Evolutionary conservation across 2,888 invertebrate species (phyloP), one percentile per base, ranked within the genome.

Genomic region (Eurois occulta): DNA sequence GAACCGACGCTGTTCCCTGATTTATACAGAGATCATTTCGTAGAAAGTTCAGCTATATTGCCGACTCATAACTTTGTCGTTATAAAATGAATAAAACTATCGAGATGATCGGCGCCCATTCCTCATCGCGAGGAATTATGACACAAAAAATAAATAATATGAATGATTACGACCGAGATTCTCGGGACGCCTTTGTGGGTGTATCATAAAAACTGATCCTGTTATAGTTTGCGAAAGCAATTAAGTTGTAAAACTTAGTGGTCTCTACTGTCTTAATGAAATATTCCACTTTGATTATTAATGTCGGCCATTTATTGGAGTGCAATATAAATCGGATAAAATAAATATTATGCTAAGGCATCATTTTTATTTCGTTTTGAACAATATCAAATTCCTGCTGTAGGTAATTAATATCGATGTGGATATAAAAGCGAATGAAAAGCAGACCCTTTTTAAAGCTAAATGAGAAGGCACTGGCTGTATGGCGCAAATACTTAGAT

Each of bases 191-290:
- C 91, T 91, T 92, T 91, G 92, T 91, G 92, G 91, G 89, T 88
- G 89, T 85, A 92, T 91, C 91, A 93, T 96, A 96, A 96, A 95
- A 96, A 95, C 91, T 92, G 93, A 94, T 92, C 92, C 94, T 93
- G 95, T 94, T 95, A 95, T 95, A 95, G 94, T 95, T 96, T 95
- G 95, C 96, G 91, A 95, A 93, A 92, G 93, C 94, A 94, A 96
- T 96, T 96, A 96, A 94, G 95, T 93, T 94, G 94, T 96, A 95
- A 96, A 96, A 94, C 92, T 95, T 93, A 94, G 94, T 93, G 93
- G 93, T 91, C 93, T 92, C 92, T 90, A 91, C 94, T 92, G 93
- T 94, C 93, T 93, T 94, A 95, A 96, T 95, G 94, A 95, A 95
- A 95, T 95, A 95, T 95, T 94, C 93, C 92, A 92, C 92, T 93